Conservation (phyloP, 2,113 vertebrate species). For the Platysteira castanea region DNA sequence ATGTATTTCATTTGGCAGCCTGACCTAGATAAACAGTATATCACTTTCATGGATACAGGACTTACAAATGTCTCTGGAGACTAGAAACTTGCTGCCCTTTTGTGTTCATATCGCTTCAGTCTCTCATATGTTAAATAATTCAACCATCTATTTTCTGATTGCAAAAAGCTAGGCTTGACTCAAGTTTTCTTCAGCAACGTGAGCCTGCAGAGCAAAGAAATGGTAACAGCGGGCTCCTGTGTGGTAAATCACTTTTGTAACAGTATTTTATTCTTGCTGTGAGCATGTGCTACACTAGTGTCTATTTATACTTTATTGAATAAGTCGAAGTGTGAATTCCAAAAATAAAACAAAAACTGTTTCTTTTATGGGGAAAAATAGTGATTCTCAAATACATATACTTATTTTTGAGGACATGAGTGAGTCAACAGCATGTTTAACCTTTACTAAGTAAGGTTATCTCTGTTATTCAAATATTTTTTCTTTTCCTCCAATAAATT, state of each 20-base stretch:
- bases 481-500: background rate
- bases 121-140: slow-evolving; percentile 32
- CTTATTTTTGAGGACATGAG: background rate
- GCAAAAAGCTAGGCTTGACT: background rate
- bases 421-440: background rate
- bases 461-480: background rate
- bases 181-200: background rate
- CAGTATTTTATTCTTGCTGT: background rate
- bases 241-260: background rate
- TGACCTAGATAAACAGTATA: background rate
- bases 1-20: background rate
- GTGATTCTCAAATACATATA: background rate
- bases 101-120: background rate
- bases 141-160: slow-evolving; percentile 13
- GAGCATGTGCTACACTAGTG: background rate
- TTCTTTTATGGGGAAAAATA: background rate
- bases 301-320: background rate
- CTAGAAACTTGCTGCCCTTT: slow-evolving; percentile 21
- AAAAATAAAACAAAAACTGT: background rate
- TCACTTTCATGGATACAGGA: background rate
- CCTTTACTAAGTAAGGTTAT: background rate
- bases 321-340: background rate
- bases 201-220: background rate
- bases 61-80: slow-evolving; percentile 1
- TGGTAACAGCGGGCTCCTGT: background rate